These are phyloP conservation scores for Seira musarum DNA, from an alignment of 2,888 invertebrate genomes.

Conservation along the genomic window DNA sequence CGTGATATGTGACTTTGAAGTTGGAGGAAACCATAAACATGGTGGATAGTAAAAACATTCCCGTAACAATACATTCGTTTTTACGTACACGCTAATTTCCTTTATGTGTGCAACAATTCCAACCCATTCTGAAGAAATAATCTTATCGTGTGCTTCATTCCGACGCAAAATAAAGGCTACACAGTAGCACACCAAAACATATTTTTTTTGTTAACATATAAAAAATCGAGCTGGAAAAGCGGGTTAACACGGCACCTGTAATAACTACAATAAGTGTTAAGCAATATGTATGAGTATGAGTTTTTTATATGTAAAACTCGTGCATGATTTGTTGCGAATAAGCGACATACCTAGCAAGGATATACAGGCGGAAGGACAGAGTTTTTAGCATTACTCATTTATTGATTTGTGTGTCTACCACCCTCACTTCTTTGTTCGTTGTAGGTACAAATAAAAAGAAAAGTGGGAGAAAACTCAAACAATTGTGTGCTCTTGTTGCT, in stretches of 20 bases:
- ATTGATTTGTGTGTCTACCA: slow-evolving; percentile 16
- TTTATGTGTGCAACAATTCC: too few species aligned
- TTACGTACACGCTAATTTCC: too few species aligned
- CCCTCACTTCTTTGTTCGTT: slow-evolving; percentile 13
- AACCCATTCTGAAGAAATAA: too few species aligned
- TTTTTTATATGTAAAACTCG: too few species aligned
- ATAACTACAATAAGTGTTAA: background rate
- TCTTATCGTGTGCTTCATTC: background rate
- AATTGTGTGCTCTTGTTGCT: background rate
- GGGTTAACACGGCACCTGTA: background rate
- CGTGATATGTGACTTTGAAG: too few species aligned
- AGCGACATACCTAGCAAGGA: too few species aligned
- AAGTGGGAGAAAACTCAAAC: background rate
- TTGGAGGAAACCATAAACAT: too few species aligned
- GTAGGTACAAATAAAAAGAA: background rate
- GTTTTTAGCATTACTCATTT: slow-evolving; percentile 17
- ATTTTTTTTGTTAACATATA: background rate
- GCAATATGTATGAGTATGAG: too few species aligned
- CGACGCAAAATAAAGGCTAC: background rate
- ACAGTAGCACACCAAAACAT: too few species aligned
- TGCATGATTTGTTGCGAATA: background rate
- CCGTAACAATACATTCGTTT: too few species aligned
- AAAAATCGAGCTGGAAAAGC: background rate
- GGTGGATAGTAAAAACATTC: too few species aligned
- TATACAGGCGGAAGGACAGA: background rate